Evolutionary conservation across 2,113 vertebrate genomes (phyloP), one percentile per base, ranked within the genome.

Genomic region (Petaurus breviceps): DNA sequence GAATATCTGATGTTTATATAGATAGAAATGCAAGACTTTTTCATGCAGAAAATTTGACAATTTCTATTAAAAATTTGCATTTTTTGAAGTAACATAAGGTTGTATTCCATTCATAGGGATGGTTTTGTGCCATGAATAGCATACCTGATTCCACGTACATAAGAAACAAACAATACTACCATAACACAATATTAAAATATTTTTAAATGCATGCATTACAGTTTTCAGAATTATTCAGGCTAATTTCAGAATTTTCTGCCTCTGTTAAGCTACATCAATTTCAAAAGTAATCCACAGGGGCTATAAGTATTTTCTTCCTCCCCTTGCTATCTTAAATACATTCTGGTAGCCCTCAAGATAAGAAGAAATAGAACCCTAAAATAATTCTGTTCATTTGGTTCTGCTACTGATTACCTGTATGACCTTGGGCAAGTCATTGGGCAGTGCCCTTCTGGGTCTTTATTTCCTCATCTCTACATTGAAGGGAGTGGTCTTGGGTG

Each of bases 181-280:
- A 43, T 43, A 84, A 22, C 89, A 52, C 10, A 51, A 92, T 57
- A 90, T 84, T 90, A 51, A 94, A 51, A 25, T 96, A 84, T 94
- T 94, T 94, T 94, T 53, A 25, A 25, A 90, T 68, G 50, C 50
- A 3, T 93, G 52, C 61, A 90, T 92, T 95, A 97, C 94, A 90
- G 50, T 95, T 92, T 96, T 97, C n/a, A 52, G 51, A 57, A 94
- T 94, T 23, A 2, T 93, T 96, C 91, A 28, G 96, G 92, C 96
- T 96, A 52, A 95, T 97, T 97, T 96, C 95, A 96, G 94, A 96
- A 97, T 92, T 97, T 94, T 43, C 94, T 91, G 6, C 93, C 93
- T 55, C 16, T 50, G 51, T 53, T 89, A 95, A 97, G 94, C 94
- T 95, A 95, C 92, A 93, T 95, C 61, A 93, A 91, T 94, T 95